phyloP scores from a whole-genome alignment of 2,113 vertebrate species.

The Amia ocellicauda region DNA sequence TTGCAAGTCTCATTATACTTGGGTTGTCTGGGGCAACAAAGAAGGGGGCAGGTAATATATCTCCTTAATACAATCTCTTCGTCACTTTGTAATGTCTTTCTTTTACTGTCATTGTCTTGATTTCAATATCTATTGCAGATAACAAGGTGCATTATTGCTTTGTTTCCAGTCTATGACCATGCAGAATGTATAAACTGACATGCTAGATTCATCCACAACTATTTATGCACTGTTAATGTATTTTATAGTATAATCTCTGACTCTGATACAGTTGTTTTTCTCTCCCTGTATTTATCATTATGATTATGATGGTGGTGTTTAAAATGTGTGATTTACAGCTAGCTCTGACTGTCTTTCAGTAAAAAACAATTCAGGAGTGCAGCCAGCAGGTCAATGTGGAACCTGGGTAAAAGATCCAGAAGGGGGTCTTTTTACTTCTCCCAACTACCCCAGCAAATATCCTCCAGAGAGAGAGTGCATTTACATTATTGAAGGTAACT shows the following conservation, averaged over 20 bases:
- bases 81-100: neutral
- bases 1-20: slow-evolving; percentile 97
- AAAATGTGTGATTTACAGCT: slow-evolving; percentile 20
- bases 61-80: neutral
- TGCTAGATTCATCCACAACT: too few species aligned
- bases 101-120: neutral
- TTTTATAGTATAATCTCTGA: too few species aligned
- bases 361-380: slow-evolving; percentile 86
- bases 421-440: slow-evolving; percentile 95
- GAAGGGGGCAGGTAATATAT: slow-evolving; percentile 87
- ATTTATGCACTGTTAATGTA: too few species aligned
- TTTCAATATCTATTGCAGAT: too few species aligned
- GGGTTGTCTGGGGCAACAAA: slow-evolving; percentile 92
- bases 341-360: slow-evolving; percentile 60
- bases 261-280: too few species aligned
- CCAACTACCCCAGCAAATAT: slow-evolving; percentile 97
- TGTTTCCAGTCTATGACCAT: too few species aligned
- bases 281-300: neutral
- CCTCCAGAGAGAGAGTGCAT: slow-evolving; percentile 93
- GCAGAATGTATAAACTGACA: too few species aligned
- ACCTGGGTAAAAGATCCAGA: slow-evolving; percentile 94
- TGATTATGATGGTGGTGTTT: neutral
- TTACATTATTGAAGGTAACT: slow-evolving; percentile 98
- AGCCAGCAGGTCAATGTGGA: slow-evolving; percentile 92
- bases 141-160: too few species aligned